Percentiles rank a stretch among this genome's conserved stretches.
These are phyloP conservation scores for Prietella phreatophila DNA, from an alignment of 2,113 vertebrate species.

Conservation along the genomic window DNA sequence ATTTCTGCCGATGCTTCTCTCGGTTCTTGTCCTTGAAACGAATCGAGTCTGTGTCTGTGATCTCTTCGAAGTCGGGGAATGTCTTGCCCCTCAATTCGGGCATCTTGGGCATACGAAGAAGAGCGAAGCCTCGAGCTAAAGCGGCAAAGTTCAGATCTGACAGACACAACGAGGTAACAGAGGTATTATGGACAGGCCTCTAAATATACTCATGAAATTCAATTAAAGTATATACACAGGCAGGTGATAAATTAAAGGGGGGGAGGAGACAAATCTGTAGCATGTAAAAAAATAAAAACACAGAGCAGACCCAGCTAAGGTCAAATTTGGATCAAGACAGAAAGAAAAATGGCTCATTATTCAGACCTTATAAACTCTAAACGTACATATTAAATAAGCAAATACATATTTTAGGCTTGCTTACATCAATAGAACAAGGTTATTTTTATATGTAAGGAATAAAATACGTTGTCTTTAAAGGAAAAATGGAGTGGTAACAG, in stretches of 20 bases:
- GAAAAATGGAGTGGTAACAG: no score
- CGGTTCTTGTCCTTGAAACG: conserved; percentile 90
- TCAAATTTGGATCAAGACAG: not conserved
- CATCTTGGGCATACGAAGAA: conserved; percentile 92
- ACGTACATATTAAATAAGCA: not conserved
- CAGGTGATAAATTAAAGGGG: not conserved
- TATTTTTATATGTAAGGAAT: no score
- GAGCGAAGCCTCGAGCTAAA: conserved; percentile 85
- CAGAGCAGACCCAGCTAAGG: not conserved
- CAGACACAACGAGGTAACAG: not conserved
- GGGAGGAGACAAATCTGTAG: not conserved
- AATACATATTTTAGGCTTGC: no score
- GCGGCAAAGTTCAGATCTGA: conserved; percentile 87
- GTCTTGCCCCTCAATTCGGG: conserved; percentile 85
- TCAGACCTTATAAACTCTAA: not conserved
- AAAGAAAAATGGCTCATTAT: not conserved
- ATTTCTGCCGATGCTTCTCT: conserved; percentile 86
- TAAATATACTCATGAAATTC: not conserved
- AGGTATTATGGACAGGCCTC: not conserved
- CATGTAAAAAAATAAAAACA: not conserved
- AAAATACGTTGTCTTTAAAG: not conserved
- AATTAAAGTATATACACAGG: not conserved
- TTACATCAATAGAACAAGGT: no score
- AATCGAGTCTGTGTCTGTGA: conserved; percentile 83
- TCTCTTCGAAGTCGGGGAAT: conserved; percentile 77